Conservation (phyloP, 64 coral and sea anemone genomes). For the Trachythela sp. region DNA sequence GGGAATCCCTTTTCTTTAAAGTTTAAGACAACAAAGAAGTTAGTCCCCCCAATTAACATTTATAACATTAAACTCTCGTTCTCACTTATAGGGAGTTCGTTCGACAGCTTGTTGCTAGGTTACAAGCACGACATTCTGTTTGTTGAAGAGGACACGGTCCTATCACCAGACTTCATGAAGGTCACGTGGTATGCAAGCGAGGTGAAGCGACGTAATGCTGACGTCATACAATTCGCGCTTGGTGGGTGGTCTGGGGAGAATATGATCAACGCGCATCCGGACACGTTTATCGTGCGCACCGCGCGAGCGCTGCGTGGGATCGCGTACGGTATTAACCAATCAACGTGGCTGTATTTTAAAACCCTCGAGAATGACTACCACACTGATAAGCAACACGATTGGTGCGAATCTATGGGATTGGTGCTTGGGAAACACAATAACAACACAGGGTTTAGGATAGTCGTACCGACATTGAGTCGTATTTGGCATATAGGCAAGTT, state of each 20-base stretch:
- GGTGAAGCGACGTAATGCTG: not conserved
- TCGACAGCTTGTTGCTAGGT: not conserved
- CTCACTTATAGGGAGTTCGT: not conserved
- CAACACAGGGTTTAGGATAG: not conserved
- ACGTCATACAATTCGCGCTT: not conserved
- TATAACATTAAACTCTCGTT: not conserved
- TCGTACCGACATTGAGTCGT: not conserved
- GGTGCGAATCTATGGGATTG: not conserved
- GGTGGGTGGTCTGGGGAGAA: constrained; percentile 15
- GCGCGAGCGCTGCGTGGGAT: constrained; percentile 9
- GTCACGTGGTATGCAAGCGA: not conserved
- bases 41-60: too few relatives aligned
- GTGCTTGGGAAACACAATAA: not conserved
- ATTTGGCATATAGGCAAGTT: not conserved
- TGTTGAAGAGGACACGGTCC: constrained; percentile 6
- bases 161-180: constrained; percentile 1
- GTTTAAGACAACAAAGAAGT: too few relatives aligned
- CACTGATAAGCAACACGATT: not conserved
- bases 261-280: constrained; percentile 9
- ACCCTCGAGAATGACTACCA: not conserved
- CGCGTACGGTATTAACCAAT: constrained; percentile 20
- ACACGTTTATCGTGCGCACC: constrained; percentile 17
- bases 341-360: constrained; percentile 6
- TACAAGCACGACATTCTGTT: constrained; percentile 9
- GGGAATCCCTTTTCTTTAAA: too few relatives aligned